Conservation (phyloP, 2,797 vertebrate genomes). For the Caiman crocodilus region DNA sequence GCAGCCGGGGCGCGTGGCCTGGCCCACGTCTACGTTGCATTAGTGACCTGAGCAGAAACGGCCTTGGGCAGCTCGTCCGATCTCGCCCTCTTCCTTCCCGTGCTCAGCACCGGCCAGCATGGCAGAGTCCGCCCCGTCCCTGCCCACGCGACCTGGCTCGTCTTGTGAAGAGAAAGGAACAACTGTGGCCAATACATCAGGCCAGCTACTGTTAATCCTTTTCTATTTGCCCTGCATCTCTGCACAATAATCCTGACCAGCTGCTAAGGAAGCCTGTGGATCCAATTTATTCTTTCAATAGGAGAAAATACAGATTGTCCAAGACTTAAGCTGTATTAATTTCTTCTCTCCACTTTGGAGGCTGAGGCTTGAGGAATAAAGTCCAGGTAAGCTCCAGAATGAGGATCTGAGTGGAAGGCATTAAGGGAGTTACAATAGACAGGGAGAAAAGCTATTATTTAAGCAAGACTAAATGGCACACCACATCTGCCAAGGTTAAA, state of each 20-base stretch:
- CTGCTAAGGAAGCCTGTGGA: constrained; percentile 13
- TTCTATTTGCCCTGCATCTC: not conserved
- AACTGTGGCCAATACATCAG: not conserved
- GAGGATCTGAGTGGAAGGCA: not conserved
- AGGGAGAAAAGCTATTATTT: accelerated
- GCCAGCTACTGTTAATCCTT: not conserved
- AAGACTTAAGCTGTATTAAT: not conserved
- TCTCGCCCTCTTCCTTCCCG: too few relatives aligned
- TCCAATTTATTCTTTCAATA: not conserved
- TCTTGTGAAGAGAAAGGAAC: not conserved
- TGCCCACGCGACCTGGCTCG: not conserved
- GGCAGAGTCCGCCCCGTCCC: not conserved
- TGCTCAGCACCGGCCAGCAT: not conserved
- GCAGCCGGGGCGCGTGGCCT: not conserved
- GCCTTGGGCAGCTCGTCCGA: not conserved
- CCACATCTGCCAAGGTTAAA: not conserved
- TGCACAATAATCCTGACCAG: not conserved
- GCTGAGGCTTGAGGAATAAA: not conserved
- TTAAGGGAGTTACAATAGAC: accelerated
- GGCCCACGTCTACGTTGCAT: not conserved
- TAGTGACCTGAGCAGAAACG: not conserved
- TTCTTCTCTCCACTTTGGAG: not conserved
- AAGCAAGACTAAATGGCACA: not conserved
- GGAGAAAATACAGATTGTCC: not conserved
- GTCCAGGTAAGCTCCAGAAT: not conserved